Conservation (phyloP, 2,888 invertebrate species). For the Acanthococcus lagerstroemiae region DNA sequence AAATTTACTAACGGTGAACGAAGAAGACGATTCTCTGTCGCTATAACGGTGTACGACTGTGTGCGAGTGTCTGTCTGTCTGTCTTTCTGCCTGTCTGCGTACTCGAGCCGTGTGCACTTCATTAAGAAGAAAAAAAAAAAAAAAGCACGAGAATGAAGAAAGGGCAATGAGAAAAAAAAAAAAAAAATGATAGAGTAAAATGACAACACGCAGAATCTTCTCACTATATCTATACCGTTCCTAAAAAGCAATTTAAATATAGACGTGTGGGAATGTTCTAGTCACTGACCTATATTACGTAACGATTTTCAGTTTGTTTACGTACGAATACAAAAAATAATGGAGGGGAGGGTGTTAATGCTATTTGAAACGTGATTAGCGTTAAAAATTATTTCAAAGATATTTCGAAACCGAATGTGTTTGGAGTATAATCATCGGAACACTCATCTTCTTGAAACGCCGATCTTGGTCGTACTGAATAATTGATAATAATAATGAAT, state of each 20-base stretch:
- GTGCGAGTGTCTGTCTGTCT: too few species aligned
- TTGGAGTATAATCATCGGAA: too few species aligned
- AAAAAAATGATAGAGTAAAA: background rate
- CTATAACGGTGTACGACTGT: background rate
- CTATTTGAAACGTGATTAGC: too few species aligned
- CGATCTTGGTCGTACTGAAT: too few species aligned
- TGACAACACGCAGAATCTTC: background rate
- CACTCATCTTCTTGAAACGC: too few species aligned
- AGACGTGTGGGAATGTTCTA: constrained; percentile 7
- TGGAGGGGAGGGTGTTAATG: too few species aligned
- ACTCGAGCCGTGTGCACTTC: constrained; percentile 26
- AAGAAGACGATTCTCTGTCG: background rate
- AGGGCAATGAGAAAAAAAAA: background rate
- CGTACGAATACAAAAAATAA: too few species aligned
- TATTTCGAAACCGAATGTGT: too few species aligned
- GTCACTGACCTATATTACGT: constrained; percentile 30
- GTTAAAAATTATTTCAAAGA: too few species aligned
- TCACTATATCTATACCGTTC: too few species aligned
- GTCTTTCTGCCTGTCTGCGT: background rate
- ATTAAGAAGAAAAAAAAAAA: constrained; percentile 4
- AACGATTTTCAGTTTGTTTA: constrained; percentile 10
- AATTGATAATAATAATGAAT: too few species aligned
- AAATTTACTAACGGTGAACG: background rate
- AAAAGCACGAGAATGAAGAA: constrained; percentile 1
- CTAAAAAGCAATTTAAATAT: background rate